phyloP scores from a whole-genome alignment of 2,113 vertebrate species.

The Menura novaehollandiae region DNA sequence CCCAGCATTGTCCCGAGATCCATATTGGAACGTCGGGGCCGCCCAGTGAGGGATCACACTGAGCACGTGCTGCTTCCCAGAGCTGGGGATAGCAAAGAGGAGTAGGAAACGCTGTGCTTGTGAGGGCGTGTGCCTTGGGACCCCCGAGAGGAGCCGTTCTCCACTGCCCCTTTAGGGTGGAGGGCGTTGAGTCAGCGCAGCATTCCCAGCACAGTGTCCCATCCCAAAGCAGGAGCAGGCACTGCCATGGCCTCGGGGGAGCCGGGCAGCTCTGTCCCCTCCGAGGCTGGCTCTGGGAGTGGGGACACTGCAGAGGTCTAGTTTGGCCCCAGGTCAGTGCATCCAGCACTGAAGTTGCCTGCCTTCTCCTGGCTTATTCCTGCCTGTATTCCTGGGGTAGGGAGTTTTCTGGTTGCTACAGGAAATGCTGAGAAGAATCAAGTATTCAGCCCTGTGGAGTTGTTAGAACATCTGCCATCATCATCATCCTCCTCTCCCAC shows the following conservation, averaged over 20 bases:
- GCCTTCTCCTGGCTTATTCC: background rate
- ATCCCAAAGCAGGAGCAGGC: background rate
- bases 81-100: slow-evolving; percentile 4
- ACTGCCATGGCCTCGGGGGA: background rate
- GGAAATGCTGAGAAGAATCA: background rate
- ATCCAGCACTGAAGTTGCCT: background rate
- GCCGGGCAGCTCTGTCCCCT: background rate
- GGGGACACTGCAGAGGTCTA: background rate
- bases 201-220: background rate
- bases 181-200: background rate
- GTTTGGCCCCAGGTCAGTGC: background rate
- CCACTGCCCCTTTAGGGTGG: background rate
- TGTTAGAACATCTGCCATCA: background rate
- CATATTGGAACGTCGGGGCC: background rate
- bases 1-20: background rate
- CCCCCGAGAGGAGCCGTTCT: background rate
- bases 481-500: background rate
- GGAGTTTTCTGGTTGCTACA: background rate
- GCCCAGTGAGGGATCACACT: background rate
- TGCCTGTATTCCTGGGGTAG: background rate
- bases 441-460: background rate
- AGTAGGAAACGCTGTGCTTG: background rate
- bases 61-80: slow-evolving; percentile 22
- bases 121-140: background rate
- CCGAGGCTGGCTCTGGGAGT: slow-evolving; percentile 2